Base-by-base conservation (phyloP, 92 coral and sea anemone species). In the Phenganax subtilis region DNA sequence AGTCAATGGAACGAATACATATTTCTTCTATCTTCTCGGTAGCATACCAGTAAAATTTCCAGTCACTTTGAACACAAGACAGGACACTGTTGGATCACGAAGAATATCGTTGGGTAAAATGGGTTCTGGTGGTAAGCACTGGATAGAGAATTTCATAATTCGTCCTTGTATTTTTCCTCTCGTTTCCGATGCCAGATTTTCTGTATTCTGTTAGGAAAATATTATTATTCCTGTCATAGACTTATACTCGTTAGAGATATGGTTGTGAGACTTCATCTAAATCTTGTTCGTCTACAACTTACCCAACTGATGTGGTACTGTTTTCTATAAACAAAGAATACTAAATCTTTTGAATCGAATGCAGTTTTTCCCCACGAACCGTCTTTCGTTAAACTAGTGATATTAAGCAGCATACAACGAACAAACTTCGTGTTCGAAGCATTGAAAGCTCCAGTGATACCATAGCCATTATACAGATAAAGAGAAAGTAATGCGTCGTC, bases 21-120 rank as follows among this genome's bases (percentile, higher is more conserved):
- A 37, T 37, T 37, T 37, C 47, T 37, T 37, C 47, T 37, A 37
- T 37, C 47, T 1, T 1, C 47, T 5, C 47, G 2, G 47, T 5
- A 37, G 5, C 47, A 37, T 25, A 79, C 83, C 27, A 63, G 83
- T 79, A 8, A n/a, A 20, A 51, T 63, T 79, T 51, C 83, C 83
- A 31, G 83, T 79, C 20, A 62, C 83, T 79, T 79, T 79, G 12
- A 79, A 79, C 63, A 56, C 9, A 20, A 79, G 74, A 79, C 74
- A 79, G 7, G 83, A 79, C 51, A 28, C 44, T 9, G 31, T 9
- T 0, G 59, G 73, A 11, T 79, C 62, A 60, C 69, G 64, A n/a
- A 15, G 10, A 29, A 47, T 62, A 54, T 79, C 83, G 28, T 29
- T 31, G 16, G 52, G 73, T 20, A 20, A 7, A 20, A 5, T 44